Evolutionary conservation across 2,797 vertebrate genomes (phyloP).

Genomic region (Percopsis omiscomaycus): DNA sequence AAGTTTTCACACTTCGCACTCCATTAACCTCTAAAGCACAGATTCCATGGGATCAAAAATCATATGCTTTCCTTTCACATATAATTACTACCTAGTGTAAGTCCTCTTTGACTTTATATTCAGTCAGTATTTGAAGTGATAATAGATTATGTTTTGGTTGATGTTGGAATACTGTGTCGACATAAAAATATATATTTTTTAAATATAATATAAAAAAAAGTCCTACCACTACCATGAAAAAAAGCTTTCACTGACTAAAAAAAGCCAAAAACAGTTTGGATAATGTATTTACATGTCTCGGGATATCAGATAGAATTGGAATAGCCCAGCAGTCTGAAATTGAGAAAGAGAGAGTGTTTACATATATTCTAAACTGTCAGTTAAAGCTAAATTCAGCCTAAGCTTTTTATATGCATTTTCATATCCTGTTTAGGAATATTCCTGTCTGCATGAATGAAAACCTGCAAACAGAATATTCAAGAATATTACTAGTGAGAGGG

Average conservation of each 20-base stretch:
- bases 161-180: conserved; percentile 33
- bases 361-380: conserved; percentile 6
- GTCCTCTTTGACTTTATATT: conserved; percentile 70
- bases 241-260: conserved; percentile 24
- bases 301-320: conserved; percentile 34
- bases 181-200: too few relatives aligned
- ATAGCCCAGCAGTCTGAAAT: conserved; percentile 4
- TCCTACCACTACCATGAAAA: conserved; percentile 32
- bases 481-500: neutral
- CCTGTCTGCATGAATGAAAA: conserved; percentile 42
- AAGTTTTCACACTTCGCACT: conserved; percentile 99
- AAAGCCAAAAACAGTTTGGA: conserved; percentile 36
- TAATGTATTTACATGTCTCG: conserved; percentile 37
- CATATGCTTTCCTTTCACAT: conserved; percentile 76
- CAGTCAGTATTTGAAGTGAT: conserved; percentile 48
- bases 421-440: conserved; percentile 49
- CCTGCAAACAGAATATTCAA: neutral
- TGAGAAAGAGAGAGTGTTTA: conserved; percentile 17
- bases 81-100: conserved; percentile 73
- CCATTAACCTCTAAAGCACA: conserved; percentile 90
- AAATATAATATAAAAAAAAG: too few relatives aligned
- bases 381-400: conserved; percentile 19
- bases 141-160: conserved; percentile 57
- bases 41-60: conserved; percentile 84
- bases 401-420: conserved; percentile 47